These are phyloP conservation scores for Rhinogobio ventralis DNA, from an alignment of 2,797 vertebrate species.

Conservation along the genomic window DNA sequence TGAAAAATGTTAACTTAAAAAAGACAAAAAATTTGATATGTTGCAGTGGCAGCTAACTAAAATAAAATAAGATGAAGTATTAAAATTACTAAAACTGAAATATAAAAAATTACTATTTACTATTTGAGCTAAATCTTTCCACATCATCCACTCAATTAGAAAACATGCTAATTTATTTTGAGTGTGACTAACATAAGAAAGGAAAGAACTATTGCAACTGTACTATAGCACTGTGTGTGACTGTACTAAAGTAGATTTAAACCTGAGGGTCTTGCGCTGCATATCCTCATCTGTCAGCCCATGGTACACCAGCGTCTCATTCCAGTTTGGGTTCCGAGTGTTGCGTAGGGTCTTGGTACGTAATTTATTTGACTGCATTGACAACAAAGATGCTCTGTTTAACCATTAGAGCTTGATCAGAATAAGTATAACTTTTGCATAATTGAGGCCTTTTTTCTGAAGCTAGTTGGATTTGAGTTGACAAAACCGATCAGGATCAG, in stretches of 20 bases:
- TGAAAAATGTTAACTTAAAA: not conserved
- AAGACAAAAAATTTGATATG: not conserved
- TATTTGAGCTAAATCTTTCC: not conserved
- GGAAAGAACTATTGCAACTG: not conserved
- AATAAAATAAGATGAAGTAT: no score
- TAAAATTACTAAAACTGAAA: not conserved
- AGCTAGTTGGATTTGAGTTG: not conserved
- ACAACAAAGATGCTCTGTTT: constrained; percentile 12
- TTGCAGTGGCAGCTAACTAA: not conserved
- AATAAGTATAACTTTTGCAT: not conserved
- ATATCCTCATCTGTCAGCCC: constrained; percentile 96
- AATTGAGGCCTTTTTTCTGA: not conserved
- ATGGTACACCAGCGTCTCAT: constrained; percentile 92
- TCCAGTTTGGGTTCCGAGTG: constrained; percentile 94
- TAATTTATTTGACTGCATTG: constrained; percentile 89
- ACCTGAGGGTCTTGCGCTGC: constrained; percentile 96
- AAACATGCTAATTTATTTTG: not conserved
- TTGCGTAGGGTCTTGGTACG: constrained; percentile 95
- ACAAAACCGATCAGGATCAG: not conserved
- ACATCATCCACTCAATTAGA: not conserved
- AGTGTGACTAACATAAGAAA: not conserved
- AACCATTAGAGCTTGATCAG: not conserved
- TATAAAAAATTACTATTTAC: not conserved
- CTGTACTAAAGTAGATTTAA: not conserved
- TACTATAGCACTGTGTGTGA: no score